Evolutionary conservation across 2,113 vertebrate species (phyloP), one percentile per base, ranked within the genome.

Genomic region (Cavia porcellus): DNA sequence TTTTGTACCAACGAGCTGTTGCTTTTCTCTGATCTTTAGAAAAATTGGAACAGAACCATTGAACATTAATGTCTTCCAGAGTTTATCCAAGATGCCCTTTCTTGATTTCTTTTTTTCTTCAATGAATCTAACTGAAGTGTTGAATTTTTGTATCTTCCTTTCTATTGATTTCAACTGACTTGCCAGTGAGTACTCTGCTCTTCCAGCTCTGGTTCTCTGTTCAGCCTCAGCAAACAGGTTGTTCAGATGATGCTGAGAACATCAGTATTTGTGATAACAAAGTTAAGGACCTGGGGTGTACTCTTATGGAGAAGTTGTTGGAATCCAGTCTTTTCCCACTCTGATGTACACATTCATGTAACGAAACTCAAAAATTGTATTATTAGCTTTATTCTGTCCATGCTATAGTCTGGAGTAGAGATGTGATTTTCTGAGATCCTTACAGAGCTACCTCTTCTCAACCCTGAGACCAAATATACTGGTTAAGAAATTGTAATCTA

Each of bases 131-230:
- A 90, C 3, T n/a, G 0, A n/a, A 68, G 19, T 20, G 20, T 30
- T 64, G 70, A 7, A 28, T 57, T 79, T 52, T 87, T 83, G 1
- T 77, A 42, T 55, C 57, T 70, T 32, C 42, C 17, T 81, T 83
- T 86, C 52, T 10, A 24, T n/a, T 55, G 64, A 70, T 32, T 68
- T 75, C 17, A 70, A 1, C 11, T 74, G 77, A 30, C 1, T 42
- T 84, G 14, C 61, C 42, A 47, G 42, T 79, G 35, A 86, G 62
- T 28, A 45, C 25, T 89, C n/a, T 89, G 64, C 7, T 5, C 4
- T 25, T 22, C 14, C 52, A 45, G 6, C 50, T 50, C n/a, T 80
- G 50, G 24, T 5, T 35, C 7, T 24, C 10, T 0, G 0, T 35
- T 80, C 8, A 74, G 20, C 38, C 52, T 66, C 62, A 55, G n/a